phyloP scores from a whole-genome alignment of 2,888 invertebrate species.

The Pterobdella sp. region DNA sequence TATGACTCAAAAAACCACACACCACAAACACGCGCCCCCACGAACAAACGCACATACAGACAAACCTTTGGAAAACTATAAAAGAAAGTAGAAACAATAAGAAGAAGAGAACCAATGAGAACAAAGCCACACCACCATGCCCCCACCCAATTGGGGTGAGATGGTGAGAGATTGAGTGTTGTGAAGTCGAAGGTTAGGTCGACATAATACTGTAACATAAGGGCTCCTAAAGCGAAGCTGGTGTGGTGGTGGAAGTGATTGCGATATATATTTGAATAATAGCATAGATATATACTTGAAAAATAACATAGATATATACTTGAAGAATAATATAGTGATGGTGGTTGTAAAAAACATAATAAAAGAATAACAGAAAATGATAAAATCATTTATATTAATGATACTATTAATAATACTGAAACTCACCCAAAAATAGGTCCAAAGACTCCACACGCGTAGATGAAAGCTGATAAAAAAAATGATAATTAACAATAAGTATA shows the following conservation, averaged over 20 bases:
- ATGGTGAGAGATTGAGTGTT: slow-evolving; percentile 40
- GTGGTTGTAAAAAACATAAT: not conserved
- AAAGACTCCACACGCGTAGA: slow-evolving; percentile 93
- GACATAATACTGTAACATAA: slow-evolving; percentile 82
- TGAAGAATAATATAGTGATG: not conserved
- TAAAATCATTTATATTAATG: not conserved
- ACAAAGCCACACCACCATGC: slow-evolving; percentile 65
- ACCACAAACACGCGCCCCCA: not conserved
- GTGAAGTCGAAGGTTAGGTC: slow-evolving; percentile 60
- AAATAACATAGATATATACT: not conserved
- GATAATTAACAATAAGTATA: not conserved
- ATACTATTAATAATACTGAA: not conserved
- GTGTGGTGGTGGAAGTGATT: slow-evolving; percentile 50
- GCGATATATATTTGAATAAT: not conserved
- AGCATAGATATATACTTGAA: not conserved
- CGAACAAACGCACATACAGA: not conserved
- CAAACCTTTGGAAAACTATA: slow-evolving; percentile 75
- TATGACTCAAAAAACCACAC: too few species aligned
- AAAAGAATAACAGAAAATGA: not conserved
- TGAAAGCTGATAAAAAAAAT: slow-evolving; percentile 63
- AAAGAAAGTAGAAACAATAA: slow-evolving; percentile 80
- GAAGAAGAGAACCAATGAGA: slow-evolving; percentile 74
- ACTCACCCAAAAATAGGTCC: slow-evolving; percentile 65
- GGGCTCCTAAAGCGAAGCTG: slow-evolving; percentile 83
- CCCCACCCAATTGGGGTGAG: slow-evolving; percentile 55